A percentile compares a stretch with the other conserved stretches of the same genome.
These are phyloP conservation scores for Callosobruchus maculatus DNA, from an alignment of 2,888 invertebrate genomes.

Conservation along the genomic window DNA sequence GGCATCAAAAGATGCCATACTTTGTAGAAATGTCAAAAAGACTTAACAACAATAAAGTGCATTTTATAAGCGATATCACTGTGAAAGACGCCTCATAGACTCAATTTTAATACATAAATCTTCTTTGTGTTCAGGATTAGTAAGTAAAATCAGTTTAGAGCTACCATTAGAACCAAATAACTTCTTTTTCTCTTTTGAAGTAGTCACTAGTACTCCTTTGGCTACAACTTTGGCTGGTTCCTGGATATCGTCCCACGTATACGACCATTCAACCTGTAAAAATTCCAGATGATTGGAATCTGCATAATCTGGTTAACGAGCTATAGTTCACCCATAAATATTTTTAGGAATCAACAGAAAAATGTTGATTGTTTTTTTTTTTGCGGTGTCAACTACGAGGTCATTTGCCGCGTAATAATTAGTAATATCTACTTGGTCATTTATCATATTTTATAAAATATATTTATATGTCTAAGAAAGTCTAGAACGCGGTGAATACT, in stretches of 20 bases:
- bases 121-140: conserved; percentile 40
- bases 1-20: background rate
- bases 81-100: conserved; percentile 12
- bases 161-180: conserved; percentile 62
- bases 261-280: conserved; percentile 71
- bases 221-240: conserved; percentile 63
- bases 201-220: conserved; percentile 66
- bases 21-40: background rate
- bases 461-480: too few species aligned
- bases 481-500: too few species aligned
- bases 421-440: too few species aligned
- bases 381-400: too few species aligned
- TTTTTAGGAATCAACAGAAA: too few species aligned
- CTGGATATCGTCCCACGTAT: conserved; percentile 73
- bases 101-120: conserved; percentile 44
- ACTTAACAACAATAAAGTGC: background rate
- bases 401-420: too few species aligned
- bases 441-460: too few species aligned
- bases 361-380: too few species aligned
- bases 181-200: conserved; percentile 58
- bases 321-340: too few species aligned
- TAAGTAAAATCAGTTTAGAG: conserved; percentile 54
- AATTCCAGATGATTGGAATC: too few species aligned
- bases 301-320: too few species aligned
- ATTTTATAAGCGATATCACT: background rate